Base-by-base conservation (phyloP, 2,113 vertebrate species). In the Chloropsis hardwickii region DNA sequence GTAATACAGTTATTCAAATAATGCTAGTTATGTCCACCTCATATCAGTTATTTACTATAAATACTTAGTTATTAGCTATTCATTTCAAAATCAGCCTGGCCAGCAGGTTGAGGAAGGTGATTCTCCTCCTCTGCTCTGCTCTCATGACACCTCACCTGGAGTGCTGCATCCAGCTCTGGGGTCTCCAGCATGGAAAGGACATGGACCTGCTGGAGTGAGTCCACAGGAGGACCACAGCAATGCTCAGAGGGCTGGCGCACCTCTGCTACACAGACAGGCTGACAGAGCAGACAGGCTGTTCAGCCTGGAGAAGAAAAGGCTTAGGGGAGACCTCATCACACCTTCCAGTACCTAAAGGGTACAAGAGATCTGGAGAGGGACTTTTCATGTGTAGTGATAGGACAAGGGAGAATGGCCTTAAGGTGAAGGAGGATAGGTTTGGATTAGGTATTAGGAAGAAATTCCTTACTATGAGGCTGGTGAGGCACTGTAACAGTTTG, bases 71-170 rank as follows among this genome's bases (percentile, higher is more conserved):
- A 66, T 51, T 44, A 17, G 15, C 16, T 61, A 13, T 48, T 74
- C 50, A 33, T 31, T 61, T 67, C 56, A 82, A 48, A 42, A 48
- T 14, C 31, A 69, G 6, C 0, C 0, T 47, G 54, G 27, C n/a
- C 25, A 35, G 11, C 25, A 47, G 17, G 47, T 35, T 29, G 11
- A 69, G n/a, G 40, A 51, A 76, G 11, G 29, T 27, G 78, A 61
- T 54, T 61, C n/a, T 82, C 16, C 12, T 40, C n/a, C 35, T 76
- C 54, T 47, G 2, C n/a, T 54, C 62, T 60, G 18, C 35, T 69
- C 40, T 56, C 12, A 2, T 23, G 40, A 48, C 14, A 42, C 25
- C 21, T 14, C 35, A 20, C 25, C 25, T 23, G 12, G 14, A 62
- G 40, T 37, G 19, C 29, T 76, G 29, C 10, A 14, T 31, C 40